Evolutionary conservation across 2,797 vertebrate species (phyloP).

Genomic region (Rousettus madagascariensis): DNA sequence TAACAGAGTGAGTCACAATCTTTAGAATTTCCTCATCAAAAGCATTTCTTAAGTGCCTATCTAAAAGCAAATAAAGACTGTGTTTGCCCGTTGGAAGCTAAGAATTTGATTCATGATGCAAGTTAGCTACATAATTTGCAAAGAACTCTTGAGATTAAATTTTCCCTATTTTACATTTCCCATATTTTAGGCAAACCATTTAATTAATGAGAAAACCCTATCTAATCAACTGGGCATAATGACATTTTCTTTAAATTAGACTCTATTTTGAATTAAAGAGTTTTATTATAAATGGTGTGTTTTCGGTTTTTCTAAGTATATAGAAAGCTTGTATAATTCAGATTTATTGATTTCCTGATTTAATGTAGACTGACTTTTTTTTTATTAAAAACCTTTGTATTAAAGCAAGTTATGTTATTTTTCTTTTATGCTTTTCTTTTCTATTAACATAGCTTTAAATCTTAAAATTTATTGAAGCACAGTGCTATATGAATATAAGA

Average conservation of each 20-base stretch:
- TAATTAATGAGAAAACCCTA: constrained; percentile 61
- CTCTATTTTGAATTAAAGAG: constrained; percentile 72
- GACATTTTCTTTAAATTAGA: constrained; percentile 73
- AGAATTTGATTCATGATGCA: constrained; percentile 61
- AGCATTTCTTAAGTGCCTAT: constrained; percentile 72
- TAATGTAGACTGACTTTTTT: constrained; percentile 73
- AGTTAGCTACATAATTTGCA: constrained; percentile 54
- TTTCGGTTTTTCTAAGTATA: constrained; percentile 73
- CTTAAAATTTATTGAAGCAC: constrained; percentile 41
- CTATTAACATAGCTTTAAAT: constrained; percentile 48
- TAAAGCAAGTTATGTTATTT: constrained; percentile 71
- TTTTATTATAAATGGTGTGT: constrained; percentile 73
- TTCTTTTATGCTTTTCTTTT: constrained; percentile 61
- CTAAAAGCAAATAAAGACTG: constrained; percentile 64
- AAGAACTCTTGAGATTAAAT: constrained; percentile 34
- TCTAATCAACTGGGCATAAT: constrained; percentile 50
- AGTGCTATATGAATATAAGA: constrained; percentile 40
- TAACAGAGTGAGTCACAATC: constrained; percentile 11
- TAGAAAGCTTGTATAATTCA: constrained; percentile 72
- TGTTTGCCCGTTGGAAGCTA: constrained; percentile 57
- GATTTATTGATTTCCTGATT: constrained; percentile 70
- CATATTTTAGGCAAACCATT: constrained; percentile 60
- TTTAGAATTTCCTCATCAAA: constrained; percentile 47
- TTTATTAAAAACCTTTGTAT: constrained; percentile 76
- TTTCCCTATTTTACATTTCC: constrained; percentile 41